Evolutionary conservation across 1,140 invertebrate species (phyloP).

Genomic region (Spodoptera litura): DNA sequence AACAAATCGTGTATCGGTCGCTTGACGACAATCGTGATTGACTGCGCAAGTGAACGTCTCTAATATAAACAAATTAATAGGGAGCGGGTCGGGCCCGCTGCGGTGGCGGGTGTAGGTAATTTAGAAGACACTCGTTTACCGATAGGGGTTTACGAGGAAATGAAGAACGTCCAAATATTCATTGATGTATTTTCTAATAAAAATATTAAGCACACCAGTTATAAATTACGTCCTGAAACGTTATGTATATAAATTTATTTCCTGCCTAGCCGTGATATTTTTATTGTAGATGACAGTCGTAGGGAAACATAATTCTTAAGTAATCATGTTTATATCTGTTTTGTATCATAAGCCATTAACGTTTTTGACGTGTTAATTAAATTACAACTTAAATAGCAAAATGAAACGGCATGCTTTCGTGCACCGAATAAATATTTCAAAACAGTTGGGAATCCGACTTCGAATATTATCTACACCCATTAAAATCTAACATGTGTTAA

Average conservation of each 20-base stretch:
- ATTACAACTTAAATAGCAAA: constrained; percentile 44
- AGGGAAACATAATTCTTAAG: constrained; percentile 75
- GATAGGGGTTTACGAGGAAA: constrained; percentile 48
- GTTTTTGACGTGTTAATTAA: constrained; percentile 49
- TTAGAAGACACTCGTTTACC: constrained; percentile 53
- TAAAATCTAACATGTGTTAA: constrained; percentile 80
- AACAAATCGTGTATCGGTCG: constrained; percentile 84
- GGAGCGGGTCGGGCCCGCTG: constrained; percentile 63
- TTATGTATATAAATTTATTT: constrained; percentile 66
- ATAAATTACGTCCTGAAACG: constrained; percentile 70
- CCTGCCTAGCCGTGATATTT: constrained; percentile 69
- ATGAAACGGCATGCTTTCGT: constrained; percentile 16
- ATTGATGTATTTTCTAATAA: constrained; percentile 70
- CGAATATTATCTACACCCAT: constrained; percentile 68
- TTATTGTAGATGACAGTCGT: constrained; percentile 64
- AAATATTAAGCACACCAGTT: constrained; percentile 67
- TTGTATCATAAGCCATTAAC: constrained; percentile 42
- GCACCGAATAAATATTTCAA: constrained; percentile 14
- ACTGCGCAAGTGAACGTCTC: constrained; percentile 83
- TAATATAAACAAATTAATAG: constrained; percentile 86
- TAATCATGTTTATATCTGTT: constrained; percentile 64
- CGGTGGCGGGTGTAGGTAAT: constrained; percentile 60
- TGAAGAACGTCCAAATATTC: constrained; percentile 61
- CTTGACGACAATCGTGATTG: constrained; percentile 83
- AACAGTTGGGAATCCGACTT: constrained; percentile 51